phyloP scores from a whole-genome alignment of 2,888 invertebrate species.

The Matsumyia berberina region DNA sequence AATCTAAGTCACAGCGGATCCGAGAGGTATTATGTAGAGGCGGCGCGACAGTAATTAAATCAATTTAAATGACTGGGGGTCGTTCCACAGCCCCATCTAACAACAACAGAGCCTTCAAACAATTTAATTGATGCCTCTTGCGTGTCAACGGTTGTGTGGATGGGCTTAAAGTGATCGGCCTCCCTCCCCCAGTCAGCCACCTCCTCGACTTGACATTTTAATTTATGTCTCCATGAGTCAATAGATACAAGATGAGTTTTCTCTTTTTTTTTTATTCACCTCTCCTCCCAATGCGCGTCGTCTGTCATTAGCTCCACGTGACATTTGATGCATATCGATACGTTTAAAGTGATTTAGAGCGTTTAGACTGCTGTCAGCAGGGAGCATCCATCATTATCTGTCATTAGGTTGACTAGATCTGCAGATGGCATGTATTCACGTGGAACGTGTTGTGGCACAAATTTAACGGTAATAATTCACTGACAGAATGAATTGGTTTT shows the following conservation, averaged over 20 bases:
- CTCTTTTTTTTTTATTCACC: constrained; percentile 8
- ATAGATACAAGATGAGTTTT: constrained; percentile 1
- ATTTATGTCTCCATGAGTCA: constrained; percentile 36
- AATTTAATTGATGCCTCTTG: constrained; percentile 50
- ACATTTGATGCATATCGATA: constrained; percentile 45
- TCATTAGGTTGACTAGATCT: constrained; percentile 15
- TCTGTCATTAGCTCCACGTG: constrained; percentile 45
- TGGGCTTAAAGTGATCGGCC: constrained; percentile 14
- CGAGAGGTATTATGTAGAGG: constrained; percentile 7
- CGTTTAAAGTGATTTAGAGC: constrained; percentile 35
- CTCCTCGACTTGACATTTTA: constrained; percentile 28
- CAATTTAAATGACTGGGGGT: constrained; percentile 51
- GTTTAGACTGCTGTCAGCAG: constrained; percentile 38
- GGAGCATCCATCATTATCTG: constrained; percentile 26
- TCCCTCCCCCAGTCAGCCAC: not conserved
- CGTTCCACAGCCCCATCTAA: constrained; percentile 14
- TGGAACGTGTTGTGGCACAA: constrained; percentile 10
- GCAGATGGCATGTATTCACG: not conserved
- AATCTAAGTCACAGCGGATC: constrained; percentile 19
- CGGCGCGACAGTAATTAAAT: constrained; percentile 58
- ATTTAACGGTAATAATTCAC: not conserved
- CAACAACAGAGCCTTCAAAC: constrained; percentile 10
- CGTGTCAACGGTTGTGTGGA: constrained; percentile 18
- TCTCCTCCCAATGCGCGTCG: not conserved
- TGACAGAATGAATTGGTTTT: not conserved